Evolutionary conservation across 2,888 invertebrate species (phyloP).

Genomic region (Clitarchus hookeri): DNA sequence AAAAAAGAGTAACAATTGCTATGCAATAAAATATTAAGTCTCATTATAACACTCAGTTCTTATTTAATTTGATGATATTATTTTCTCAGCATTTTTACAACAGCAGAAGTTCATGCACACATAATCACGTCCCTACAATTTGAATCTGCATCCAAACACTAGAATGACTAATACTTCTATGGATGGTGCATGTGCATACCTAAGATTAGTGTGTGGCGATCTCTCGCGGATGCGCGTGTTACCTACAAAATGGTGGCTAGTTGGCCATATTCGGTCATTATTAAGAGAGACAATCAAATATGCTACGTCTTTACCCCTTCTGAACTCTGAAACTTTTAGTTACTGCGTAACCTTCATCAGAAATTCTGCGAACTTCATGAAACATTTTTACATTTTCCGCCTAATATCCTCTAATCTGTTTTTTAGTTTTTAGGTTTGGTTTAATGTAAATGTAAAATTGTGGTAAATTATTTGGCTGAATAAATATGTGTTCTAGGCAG

Average conservation of each 20-base stretch:
- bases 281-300: no score
- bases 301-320: no score
- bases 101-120: background rate
- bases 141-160: background rate
- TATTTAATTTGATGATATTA: background rate
- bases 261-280: background rate
- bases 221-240: background rate
- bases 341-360: no score
- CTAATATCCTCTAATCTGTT: no score
- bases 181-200: constrained; percentile 11
- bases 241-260: constrained; percentile 22
- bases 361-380: no score
- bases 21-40: background rate
- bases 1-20: constrained; percentile 18
- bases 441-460: no score
- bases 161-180: background rate
- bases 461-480: no score
- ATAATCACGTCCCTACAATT: background rate
- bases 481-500: no score
- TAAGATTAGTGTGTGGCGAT: background rate
- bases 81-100: background rate
- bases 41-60: background rate
- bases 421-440: no score
- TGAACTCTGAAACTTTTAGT: no score
- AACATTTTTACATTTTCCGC: no score